These are phyloP conservation scores for Acridotheres tristis DNA, from an alignment of 2,797 vertebrate genomes.

Conservation along the genomic window DNA sequence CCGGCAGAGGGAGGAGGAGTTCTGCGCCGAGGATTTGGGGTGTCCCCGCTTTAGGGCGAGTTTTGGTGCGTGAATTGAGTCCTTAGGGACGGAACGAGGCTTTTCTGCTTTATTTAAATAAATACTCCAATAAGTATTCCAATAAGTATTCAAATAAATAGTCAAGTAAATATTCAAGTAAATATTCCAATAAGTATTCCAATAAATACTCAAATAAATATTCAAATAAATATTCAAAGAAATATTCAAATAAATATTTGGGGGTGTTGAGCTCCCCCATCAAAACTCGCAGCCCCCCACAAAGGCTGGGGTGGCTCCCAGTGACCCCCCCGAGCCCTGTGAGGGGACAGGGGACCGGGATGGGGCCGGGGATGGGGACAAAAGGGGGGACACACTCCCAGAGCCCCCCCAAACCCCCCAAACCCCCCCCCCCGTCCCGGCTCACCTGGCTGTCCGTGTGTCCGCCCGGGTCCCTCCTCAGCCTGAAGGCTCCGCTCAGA, in stretches of 20 bases:
- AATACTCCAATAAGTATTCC: too few relatives aligned
- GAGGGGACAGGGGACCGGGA: too few relatives aligned
- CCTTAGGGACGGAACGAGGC: accelerated
- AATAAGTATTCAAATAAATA: too few relatives aligned
- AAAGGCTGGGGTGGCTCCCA: not conserved
- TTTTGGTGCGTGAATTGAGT: not conserved
- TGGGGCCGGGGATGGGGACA: too few relatives aligned
- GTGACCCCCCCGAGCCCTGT: not conserved
- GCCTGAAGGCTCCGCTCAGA: not conserved
- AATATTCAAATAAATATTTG: not conserved
- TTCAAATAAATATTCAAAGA: too few relatives aligned
- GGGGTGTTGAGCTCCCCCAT: not conserved
- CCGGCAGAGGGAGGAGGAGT: accelerated
- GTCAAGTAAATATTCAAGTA: too few relatives aligned
- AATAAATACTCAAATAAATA: too few relatives aligned
- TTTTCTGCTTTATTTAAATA: not conserved
- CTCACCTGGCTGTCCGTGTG: not conserved
- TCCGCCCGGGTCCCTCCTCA: too few relatives aligned
- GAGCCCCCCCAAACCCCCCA: too few relatives aligned
- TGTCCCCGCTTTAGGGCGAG: too few relatives aligned
- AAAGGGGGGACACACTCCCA: not conserved
- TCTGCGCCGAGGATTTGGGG: not conserved
- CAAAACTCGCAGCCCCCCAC: not conserved
- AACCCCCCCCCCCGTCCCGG: too few relatives aligned
- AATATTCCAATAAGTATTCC: too few relatives aligned